phyloP scores from a whole-genome alignment of 2,888 invertebrate genomes.

The Petrolisthes manimaculis region DNA sequence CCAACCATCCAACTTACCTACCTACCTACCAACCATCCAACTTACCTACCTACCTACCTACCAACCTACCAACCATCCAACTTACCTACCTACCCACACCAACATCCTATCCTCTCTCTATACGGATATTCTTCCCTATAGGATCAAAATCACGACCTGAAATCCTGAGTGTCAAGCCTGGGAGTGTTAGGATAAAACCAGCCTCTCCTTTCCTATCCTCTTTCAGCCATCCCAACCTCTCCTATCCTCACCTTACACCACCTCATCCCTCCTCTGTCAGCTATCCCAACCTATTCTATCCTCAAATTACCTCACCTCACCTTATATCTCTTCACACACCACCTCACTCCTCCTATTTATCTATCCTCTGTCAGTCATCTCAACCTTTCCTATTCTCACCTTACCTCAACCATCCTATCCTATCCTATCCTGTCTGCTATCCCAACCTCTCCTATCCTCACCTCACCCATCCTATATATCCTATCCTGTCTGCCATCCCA shows the following conservation, averaged over 20 bases:
- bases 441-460: neutral
- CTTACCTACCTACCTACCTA: neutral
- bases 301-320: neutral
- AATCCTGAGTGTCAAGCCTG: too few species aligned
- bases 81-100: neutral
- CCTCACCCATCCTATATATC: neutral
- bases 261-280: neutral
- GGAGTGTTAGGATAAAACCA: neutral
- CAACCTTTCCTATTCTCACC: neutral
- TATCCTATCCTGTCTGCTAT: neutral
- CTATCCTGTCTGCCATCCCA: neutral
- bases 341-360: neutral
- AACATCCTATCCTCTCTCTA: neutral
- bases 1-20: neutral
- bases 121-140: neutral
- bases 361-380: neutral
- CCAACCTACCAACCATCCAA: neutral
- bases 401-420: neutral
- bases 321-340: neutral
- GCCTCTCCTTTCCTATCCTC: neutral
- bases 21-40: neutral
- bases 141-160: neutral
- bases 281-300: neutral
- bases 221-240: neutral
- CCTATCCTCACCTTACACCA: neutral